A percentile compares a stretch with the other conserved stretches of the same genome.
These are phyloP conservation scores for Leucoraja erinaceus DNA, from an alignment of 2,113 vertebrate genomes.

Conservation along the genomic window DNA sequence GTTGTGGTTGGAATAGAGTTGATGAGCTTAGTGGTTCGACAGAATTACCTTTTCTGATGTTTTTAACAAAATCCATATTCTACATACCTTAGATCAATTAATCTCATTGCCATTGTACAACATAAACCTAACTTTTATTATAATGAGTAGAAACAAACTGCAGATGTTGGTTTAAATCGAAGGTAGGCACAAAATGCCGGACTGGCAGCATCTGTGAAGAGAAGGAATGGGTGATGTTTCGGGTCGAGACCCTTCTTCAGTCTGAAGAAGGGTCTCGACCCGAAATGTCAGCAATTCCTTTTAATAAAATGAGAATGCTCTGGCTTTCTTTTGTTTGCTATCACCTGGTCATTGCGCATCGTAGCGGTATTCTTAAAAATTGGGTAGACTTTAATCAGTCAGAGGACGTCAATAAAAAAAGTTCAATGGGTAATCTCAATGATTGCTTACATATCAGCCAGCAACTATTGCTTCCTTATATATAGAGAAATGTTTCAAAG, in stretches of 20 bases:
- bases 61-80: not conserved
- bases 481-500: not conserved
- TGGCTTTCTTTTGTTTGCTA: not conserved
- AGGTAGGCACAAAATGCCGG: too few relatives aligned
- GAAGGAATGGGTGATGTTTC: too few relatives aligned
- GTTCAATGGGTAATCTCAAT: not conserved
- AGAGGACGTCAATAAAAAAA: not conserved
- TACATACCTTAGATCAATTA: not conserved
- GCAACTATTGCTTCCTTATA: not conserved
- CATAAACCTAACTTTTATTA: not conserved
- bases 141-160: too few relatives aligned
- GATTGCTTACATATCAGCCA: not conserved
- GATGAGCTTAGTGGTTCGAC: not conserved
- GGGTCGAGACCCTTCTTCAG: too few relatives aligned
- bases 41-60: not conserved
- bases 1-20: not conserved
- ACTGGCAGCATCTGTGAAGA: too few relatives aligned
- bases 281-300: too few relatives aligned
- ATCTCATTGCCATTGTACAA: not conserved
- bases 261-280: too few relatives aligned
- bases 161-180: too few relatives aligned
- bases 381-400: not conserved
- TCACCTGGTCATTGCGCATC: not conserved
- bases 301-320: not conserved
- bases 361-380: not conserved